Base-by-base conservation (phyloP, 2,113 vertebrate genomes). In the Sceloporus undulatus region DNA sequence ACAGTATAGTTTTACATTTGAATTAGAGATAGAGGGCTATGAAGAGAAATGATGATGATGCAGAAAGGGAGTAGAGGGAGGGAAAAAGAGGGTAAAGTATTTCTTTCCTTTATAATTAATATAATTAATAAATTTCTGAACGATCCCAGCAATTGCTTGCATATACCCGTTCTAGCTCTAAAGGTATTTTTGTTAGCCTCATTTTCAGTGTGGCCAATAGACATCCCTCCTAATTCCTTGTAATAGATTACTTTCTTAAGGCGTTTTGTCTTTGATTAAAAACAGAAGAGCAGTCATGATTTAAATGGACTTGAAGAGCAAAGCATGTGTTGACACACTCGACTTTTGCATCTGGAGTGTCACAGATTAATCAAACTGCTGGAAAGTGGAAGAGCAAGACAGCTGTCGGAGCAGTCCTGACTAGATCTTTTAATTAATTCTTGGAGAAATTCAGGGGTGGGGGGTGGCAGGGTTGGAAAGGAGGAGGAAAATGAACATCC, bases 211-310 rank as follows among this genome's bases (percentile, higher is more conserved):
- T 1, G 62, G 79, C 89, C 79, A 62, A 27, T 89, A 91, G 90
- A 92, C 94, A 94, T 88, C 90, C 87, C 81, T 65, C 11, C 89
- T 96, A 96, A 95, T 96, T 96, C 94, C 94, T 90, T 54, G 6
- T 86, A 92, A 85, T 83, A 93, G 94, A 92, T 94, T 95, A 94
- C 91, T 92, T 92, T 93, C 95, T 95, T 93, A 94, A 95, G 92
- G 90, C 90, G 86, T 92, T 81, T 92, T 93, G 89, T 71, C 92
- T 95, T 94, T 96, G 95, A 95, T 95, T 96, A 95, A 94, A 95
- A 89, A 87, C 93, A 95, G 94, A 96, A 96, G 95, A 96, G 95
- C 95, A 96, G 93, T 95, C 94, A 91, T 0, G 74, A 91, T 92
- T 95, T 95, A 96, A 94, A 92, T 74, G 89, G 93, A 93, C 91